Evolutionary conservation across 2,797 vertebrate genomes (phyloP), one percentile per base, ranked within the genome.

Genomic region (Micropoecilia bifurca): DNA sequence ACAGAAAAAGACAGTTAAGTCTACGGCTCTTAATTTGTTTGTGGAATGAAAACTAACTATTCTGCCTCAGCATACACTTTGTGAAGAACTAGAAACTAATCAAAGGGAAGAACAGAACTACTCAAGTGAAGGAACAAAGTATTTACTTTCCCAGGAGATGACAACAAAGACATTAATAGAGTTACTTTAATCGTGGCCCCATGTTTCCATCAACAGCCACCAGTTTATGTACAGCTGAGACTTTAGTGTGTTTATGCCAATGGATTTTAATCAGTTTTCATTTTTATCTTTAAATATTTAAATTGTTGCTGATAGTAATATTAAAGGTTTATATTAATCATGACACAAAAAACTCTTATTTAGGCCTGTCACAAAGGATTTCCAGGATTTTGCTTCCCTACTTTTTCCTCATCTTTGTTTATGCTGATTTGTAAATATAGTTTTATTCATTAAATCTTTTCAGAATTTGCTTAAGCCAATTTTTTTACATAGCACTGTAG

Each of bases 61-160:
- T 91, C 83, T 84, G 85, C 88, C 92, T 84, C 63, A 28, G 81
- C 78, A 75, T 79, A 55, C 82, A 80, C 82, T 87, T 85, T 85
- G 84, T 87, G 85, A 81, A 89, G 76, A 83, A 88, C 81, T 85
- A 86, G 81, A 91, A 92, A 91, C 78, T 85, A 90, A 91, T 93
- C 87, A 91, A 83, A 85, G 80, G 82, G 88, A 88, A 83, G 77
- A 90, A 93, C 84, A 71, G 46, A 66, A 77, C 79, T 77, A 68
- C 85, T 88, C 81, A 76, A 71, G 76, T 46, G 69, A 66, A 75
- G 75, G 36, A 86, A 89, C 84, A 82, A 90, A 88, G 82, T 75
- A 39, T 80, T 83, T 74, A 20, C 66, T 77, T 66, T 85, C 68
- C 55, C 28, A 12, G 6, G 8, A 84, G 80, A 82, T 63, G 80